Conservation (phyloP, 2,888 invertebrate genomes). For the Cephus rjabovi region DNA sequence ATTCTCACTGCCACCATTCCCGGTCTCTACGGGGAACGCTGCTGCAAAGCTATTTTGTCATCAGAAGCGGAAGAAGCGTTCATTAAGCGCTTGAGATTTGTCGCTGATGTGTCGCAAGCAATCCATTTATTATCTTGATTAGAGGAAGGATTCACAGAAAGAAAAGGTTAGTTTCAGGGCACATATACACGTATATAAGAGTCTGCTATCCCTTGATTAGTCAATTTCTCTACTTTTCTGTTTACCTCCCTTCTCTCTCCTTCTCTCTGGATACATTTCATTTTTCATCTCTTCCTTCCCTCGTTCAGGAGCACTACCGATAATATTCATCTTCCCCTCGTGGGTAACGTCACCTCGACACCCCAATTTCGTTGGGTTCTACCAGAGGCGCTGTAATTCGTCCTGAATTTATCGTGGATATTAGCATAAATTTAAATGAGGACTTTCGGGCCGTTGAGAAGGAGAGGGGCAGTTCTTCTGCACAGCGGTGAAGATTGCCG, state of each 20-base stretch:
- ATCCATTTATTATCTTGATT: slow-evolving; percentile 1
- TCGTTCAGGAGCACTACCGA: background rate
- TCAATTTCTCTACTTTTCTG: background rate
- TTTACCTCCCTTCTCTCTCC: background rate
- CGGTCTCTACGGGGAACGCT: too few relatives aligned
- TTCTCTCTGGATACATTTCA: background rate
- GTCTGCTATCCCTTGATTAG: background rate
- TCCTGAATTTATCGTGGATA: background rate
- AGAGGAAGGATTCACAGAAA: too few relatives aligned
- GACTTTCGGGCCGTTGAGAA: background rate
- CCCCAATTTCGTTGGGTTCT: slow-evolving; percentile 7
- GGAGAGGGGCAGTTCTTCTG: background rate
- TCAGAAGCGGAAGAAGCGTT: background rate
- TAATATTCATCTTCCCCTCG: background rate
- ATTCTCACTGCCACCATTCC: too few relatives aligned
- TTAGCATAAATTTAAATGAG: background rate
- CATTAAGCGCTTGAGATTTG: too few relatives aligned
- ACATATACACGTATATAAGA: too few relatives aligned
- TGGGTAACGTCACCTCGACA: background rate
- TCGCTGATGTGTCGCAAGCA: background rate
- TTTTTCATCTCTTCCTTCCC: background rate
- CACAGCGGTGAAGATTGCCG: background rate
- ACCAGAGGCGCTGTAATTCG: background rate
- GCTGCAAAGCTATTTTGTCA: background rate
- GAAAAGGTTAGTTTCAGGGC: too few relatives aligned